Evolutionary conservation across 2,113 vertebrate species (phyloP), one percentile per base, ranked within the genome.

Genomic region (Burhinus oedicnemus): DNA sequence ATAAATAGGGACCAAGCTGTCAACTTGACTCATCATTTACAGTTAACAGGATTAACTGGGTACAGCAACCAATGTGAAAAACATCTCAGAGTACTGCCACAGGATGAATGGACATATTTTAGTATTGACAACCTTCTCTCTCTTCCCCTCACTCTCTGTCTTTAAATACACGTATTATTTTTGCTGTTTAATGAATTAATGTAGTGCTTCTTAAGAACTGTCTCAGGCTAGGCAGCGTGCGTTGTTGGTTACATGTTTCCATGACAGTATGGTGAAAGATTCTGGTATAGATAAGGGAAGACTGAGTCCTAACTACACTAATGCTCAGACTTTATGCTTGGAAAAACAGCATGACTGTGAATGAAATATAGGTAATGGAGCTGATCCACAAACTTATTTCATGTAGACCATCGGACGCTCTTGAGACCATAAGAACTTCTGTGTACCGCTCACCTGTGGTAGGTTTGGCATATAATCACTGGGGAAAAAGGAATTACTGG

Each of bases 1-100:
- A 96, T 96, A 97, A 97, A 97, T 95, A 93, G 68, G 75, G 92
- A 89, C 90, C 66, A 78, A 90, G 45, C 86, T 96, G 94, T 97
- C 97, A 97, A 82, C 81, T 91, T 96, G 55, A 90, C 92, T 96
- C 93, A 97, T 92, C 75, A 95, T 94, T 93, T 94, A 79, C 65
- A 80, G 71, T 58, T 95, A 95, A 92, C 79, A 45, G 65, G 77
- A 93, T 95, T 93, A 89, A 78, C 65, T 78, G 68, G 30, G n/a
- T 76, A 70, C 25, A 94, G 60, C 26, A 86, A 92, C 51, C 40
- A 93, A 87, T 9, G 75, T 30, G 55, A 77, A 94, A 94, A 87
- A 75, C 27, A 93, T 91, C 40, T 86, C 61, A 52, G 57, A 91
- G 60, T 95, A 85, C 38, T 72, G 64, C 51, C 58, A 85, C 22